These are phyloP conservation scores for Hyalella azteca DNA, from an alignment of 2,888 invertebrate genomes.

Conservation along the genomic window DNA sequence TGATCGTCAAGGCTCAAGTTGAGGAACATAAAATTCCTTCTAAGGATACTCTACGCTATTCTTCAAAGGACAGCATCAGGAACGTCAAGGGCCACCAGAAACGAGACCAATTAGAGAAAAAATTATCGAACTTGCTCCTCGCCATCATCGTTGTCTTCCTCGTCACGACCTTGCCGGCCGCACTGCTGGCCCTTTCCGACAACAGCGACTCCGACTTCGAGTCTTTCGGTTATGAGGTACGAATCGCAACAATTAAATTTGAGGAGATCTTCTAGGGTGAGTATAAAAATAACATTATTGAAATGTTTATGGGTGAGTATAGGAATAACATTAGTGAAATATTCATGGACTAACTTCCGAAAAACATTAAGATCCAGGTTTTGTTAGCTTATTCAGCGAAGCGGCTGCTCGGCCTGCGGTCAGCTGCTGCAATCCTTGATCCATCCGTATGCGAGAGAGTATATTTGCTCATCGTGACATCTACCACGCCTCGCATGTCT, in stretches of 20 bases:
- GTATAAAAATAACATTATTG: too few relatives aligned
- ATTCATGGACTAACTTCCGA: too few relatives aligned
- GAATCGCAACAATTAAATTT: neutral
- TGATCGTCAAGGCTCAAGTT: neutral
- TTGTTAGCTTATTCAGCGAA: too few relatives aligned
- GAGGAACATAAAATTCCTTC: neutral
- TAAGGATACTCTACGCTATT: neutral
- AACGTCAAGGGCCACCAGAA: neutral
- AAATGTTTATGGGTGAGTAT: too few relatives aligned
- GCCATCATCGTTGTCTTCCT: conserved; percentile 66
- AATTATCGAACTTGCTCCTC: conserved; percentile 64
- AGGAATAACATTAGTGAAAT: too few relatives aligned
- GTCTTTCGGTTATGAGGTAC: conserved; percentile 47
- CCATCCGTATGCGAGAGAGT: too few relatives aligned
- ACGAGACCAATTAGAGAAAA: conserved; percentile 61
- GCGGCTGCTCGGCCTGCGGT: too few relatives aligned
- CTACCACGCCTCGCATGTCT: too few relatives aligned
- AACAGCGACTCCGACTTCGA: conserved; percentile 61
- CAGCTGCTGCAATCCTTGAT: too few relatives aligned
- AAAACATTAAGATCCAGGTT: too few relatives aligned
- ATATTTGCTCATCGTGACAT: too few relatives aligned
- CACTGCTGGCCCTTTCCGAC: conserved; percentile 64
- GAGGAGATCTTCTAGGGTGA: too few relatives aligned
- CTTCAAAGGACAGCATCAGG: neutral
- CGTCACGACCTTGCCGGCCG: conserved; percentile 66